Conservation (phyloP, 2,797 vertebrate species). For the Hyperoplus immaculatus region DNA sequence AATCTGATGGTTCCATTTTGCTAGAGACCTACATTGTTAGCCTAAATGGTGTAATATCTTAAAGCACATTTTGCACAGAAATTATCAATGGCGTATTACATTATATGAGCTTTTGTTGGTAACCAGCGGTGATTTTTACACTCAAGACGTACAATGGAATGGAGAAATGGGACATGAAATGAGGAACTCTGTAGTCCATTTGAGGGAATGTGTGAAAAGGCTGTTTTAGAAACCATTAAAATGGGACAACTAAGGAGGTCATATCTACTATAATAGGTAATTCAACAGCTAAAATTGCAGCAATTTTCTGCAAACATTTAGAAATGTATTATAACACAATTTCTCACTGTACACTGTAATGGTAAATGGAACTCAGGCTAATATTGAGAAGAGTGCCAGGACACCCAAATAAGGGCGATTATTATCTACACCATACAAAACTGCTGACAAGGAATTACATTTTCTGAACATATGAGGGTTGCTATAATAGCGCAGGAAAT, state of each 20-base stretch:
- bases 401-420: background rate
- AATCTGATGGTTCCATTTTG: slow-evolving; percentile 13
- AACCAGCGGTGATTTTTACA: slow-evolving; percentile 15
- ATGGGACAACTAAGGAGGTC: slow-evolving; percentile 25
- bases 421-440: slow-evolving; percentile 13
- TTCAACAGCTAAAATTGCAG: slow-evolving; percentile 66
- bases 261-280: slow-evolving; percentile 52
- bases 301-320: slow-evolving; percentile 74
- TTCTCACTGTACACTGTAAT: slow-evolving; percentile 51
- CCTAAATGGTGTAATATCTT: slow-evolving; percentile 14
- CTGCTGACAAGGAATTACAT: slow-evolving; percentile 11
- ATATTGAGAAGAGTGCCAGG: slow-evolving; percentile 34
- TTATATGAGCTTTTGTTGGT: slow-evolving; percentile 7
- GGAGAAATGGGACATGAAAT: slow-evolving; percentile 5
- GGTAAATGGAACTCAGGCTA: slow-evolving; percentile 33
- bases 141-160: background rate
- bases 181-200: background rate
- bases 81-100: background rate
- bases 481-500: background rate
- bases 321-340: slow-evolving; percentile 57
- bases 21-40: background rate
- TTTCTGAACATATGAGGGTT: background rate
- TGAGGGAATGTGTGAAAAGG: slow-evolving; percentile 1
- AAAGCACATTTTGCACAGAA: slow-evolving; percentile 13
- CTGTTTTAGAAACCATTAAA: slow-evolving; percentile 9